A percentile compares a stretch with the other conserved stretches of the same genome.
phyloP scores from a whole-genome alignment of 2,888 invertebrate genomes.

The Drosophila multiciliata region DNA sequence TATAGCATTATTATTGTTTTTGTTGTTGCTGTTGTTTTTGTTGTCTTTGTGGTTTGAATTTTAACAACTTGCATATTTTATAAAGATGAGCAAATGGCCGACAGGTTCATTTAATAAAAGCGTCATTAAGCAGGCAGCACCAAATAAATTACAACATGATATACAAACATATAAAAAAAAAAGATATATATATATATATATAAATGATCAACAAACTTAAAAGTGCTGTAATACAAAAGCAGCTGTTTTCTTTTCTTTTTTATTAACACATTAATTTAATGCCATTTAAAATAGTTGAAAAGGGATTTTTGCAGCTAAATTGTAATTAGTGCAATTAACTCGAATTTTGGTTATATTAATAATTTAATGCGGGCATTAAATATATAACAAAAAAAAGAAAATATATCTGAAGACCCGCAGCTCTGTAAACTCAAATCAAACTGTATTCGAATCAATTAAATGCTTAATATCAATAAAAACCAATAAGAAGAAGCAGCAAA shows the following conservation, averaged over 20 bases:
- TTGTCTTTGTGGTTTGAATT: conserved; percentile 26
- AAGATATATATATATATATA: not conserved
- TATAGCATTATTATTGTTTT: conserved; percentile 16
- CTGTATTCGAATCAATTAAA: conserved; percentile 67
- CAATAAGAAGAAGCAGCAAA: conserved; percentile 2
- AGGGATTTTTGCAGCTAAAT: not conserved
- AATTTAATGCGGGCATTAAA: conserved; percentile 18
- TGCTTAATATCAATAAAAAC: conserved; percentile 57
- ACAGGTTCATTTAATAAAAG: conserved; percentile 72
- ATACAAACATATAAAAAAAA: conserved; percentile 13
- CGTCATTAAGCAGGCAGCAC: conserved; percentile 61
- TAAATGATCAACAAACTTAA: not conserved
- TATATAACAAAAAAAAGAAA: not conserved
- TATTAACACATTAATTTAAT: conserved; percentile 51
- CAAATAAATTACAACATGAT: conserved; percentile 67
- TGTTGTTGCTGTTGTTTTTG: not conserved
- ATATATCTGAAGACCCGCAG: conserved; percentile 14
- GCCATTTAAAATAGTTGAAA: conserved; percentile 58
- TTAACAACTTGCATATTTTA: conserved; percentile 71
- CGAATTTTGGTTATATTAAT: not conserved
- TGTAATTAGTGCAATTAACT: conserved; percentile 42
- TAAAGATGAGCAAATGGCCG: conserved; percentile 47
- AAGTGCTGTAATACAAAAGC: conserved; percentile 28
- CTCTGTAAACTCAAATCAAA: conserved; percentile 40
- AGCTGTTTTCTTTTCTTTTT: conserved; percentile 49